Evolutionary conservation across 37 sponge, comb jelly and placozoan genomes (phyloP).

Genomic region (Oopsacas minuta): DNA sequence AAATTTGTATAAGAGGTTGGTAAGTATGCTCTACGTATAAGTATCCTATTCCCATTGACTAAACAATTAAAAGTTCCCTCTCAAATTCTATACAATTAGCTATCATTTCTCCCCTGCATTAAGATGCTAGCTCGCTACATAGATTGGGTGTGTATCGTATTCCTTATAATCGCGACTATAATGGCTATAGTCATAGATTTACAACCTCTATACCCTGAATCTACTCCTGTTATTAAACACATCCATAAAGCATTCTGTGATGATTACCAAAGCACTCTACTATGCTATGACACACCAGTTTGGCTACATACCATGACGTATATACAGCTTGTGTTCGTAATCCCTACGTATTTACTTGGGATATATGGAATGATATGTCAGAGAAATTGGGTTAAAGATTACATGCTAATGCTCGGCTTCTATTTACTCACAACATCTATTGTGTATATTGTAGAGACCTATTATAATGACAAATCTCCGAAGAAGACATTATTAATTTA

Average conservation of each 20-base stretch:
- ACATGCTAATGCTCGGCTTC: not conserved
- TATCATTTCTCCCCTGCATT: not conserved
- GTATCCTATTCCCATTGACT: no score
- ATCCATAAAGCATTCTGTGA: not conserved
- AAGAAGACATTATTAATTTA: not conserved
- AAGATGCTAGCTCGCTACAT: not conserved
- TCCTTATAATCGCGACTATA: not conserved
- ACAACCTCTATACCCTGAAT: not conserved
- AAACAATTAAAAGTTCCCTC: no score
- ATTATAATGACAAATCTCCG: not conserved
- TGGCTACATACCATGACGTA: not conserved
- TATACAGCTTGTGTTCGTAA: not conserved
- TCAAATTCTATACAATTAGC: no score
- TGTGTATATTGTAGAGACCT: slow-evolving; percentile 4
- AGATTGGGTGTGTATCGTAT: not conserved
- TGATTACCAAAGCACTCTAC: not conserved
- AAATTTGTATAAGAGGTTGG: no score
- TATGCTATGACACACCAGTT: not conserved
- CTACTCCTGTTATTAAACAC: not conserved
- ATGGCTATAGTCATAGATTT: not conserved
- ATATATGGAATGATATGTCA: not conserved
- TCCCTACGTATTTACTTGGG: not conserved
- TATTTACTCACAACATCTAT: not conserved
- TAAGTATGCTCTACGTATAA: no score
- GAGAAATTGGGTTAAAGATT: not conserved